Evolutionary conservation across 2,888 invertebrate species (phyloP).

Genomic region (Seira sanloemensis): DNA sequence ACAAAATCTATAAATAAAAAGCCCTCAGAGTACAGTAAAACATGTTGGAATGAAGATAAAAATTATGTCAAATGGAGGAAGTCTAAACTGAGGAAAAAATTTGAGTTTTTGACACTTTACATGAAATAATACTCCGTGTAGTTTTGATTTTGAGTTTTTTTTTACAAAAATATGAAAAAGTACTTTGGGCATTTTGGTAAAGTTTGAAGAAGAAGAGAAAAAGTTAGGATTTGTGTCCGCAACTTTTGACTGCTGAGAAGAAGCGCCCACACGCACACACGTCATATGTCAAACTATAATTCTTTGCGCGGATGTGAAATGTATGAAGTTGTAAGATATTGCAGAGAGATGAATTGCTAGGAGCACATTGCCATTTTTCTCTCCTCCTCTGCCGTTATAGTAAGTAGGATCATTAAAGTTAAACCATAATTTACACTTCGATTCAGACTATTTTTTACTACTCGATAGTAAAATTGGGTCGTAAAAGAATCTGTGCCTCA

Average conservation of each 20-base stretch:
- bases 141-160: neutral
- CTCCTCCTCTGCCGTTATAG: neutral
- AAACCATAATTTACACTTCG: constrained; percentile 4
- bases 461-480: constrained; percentile 6
- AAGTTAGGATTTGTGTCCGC: no score
- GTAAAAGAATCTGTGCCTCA: neutral
- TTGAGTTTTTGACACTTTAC: neutral
- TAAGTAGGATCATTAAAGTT: constrained; percentile 10
- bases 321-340: neutral
- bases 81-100: neutral
- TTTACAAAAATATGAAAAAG: neutral
- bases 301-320: neutral
- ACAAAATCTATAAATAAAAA: neutral
- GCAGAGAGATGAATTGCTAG: no score
- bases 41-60: neutral
- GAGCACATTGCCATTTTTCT: no score
- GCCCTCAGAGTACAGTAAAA: neutral
- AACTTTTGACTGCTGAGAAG: neutral
- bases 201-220: no score
- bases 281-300: neutral
- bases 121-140: constrained; percentile 5
- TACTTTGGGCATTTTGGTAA: neutral
- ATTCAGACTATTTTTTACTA: neutral
- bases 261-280: constrained; percentile 4
- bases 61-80: neutral